Conservation (phyloP, 2,888 invertebrate genomes). For the Dicyrtoma fusca region DNA sequence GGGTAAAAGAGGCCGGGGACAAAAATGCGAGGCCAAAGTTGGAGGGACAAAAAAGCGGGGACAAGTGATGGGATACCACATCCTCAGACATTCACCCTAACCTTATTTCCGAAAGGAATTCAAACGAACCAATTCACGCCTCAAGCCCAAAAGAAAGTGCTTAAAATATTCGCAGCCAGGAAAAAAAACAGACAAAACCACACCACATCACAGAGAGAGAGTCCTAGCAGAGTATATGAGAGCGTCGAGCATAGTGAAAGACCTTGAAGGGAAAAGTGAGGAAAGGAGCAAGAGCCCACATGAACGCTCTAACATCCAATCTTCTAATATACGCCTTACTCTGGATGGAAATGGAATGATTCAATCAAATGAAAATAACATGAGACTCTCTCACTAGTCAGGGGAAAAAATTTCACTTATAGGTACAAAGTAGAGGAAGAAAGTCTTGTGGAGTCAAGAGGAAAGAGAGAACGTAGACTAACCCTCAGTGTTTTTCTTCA, state of each 20-base stretch:
- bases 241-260: not conserved
- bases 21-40: no score
- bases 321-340: no score
- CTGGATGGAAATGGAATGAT: no score
- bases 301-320: not conserved
- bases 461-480: no score
- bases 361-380: no score
- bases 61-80: not conserved
- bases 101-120: not conserved
- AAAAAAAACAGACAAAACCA: not conserved
- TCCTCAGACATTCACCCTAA: not conserved
- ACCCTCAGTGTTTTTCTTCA: no score
- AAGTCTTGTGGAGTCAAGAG: constrained; percentile 9
- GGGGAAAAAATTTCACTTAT: not conserved
- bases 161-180: not conserved
- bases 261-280: not conserved
- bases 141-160: not conserved
- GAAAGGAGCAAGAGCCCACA: not conserved
- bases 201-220: not conserved
- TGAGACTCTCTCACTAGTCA: no score
- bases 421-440: not conserved
- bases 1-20: no score
- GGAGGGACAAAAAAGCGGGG: not conserved
- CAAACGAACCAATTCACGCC: constrained; percentile 11
- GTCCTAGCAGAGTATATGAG: not conserved